Base-by-base conservation (phyloP, 2,888 invertebrate genomes). In the Arctia plantaginis region DNA sequence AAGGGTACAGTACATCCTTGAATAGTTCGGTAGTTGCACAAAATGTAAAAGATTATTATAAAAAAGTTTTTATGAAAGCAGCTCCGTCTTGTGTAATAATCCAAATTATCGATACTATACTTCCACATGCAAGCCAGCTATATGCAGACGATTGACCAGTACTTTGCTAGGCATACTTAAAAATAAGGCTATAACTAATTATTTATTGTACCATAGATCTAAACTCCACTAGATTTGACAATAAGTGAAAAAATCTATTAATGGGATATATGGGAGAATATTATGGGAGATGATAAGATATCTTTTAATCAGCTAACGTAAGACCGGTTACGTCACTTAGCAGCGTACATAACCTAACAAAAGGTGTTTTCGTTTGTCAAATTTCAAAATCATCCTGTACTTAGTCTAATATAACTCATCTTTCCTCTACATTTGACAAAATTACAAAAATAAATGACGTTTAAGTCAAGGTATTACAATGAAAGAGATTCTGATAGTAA, bases 81-180 rank as follows among this genome's bases (percentile, higher is more conserved):
- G n/a, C 41, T 66, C 62, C 51, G 47, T 66, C 65, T 66, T 51
- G 62, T 35, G 71, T 74, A 69, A 71, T 77, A 47, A 59, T 41
- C 51, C 51, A 71, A 74, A 77, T 72, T 66, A 77, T 74, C 66
- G 67, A 69, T 67, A 70, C 68, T 65, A 18, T 18, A 76, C 66
- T 73, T 76, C 71, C 69, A 73, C 68, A 73, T 70, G 70, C 69
- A 68, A 71, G 41, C 44, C 23, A 20, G 44, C 66, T 35, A 3
- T 27, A 69, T 18, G 3, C 20, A 66, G 10, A 55, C 27, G 41
- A 3, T 15, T 44, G 10, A 39, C 15, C 68, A 68, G 62, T 35
- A 68, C 6, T 18, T 35, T 47, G 1, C 18, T 51, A 6, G 33
- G 41, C 30, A 30, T 33, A 33, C 23, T 3, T 33, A 15, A 51